These are phyloP conservation scores for Chloroceryle aenea DNA, from an alignment of 2,113 vertebrate genomes.

Conservation along the genomic window DNA sequence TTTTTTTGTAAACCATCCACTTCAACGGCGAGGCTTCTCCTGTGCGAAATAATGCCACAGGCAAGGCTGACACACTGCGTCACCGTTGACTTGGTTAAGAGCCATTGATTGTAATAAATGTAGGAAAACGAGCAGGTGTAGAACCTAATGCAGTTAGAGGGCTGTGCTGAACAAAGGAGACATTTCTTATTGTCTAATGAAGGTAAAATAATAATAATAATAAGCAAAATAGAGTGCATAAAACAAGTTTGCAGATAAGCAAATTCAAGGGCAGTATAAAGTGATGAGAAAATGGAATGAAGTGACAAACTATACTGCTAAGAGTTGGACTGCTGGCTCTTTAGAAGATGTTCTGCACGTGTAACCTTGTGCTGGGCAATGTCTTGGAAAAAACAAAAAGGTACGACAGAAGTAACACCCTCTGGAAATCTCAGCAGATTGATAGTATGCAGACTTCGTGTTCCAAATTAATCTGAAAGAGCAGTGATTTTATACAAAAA, in stretches of 20 bases:
- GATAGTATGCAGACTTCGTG: not conserved
- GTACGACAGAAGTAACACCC: not conserved
- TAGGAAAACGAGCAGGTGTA: not conserved
- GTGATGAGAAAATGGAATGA: not conserved
- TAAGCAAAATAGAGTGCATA: not conserved
- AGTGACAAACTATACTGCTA: not conserved
- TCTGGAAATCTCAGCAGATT: not conserved
- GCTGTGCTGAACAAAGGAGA: not conserved
- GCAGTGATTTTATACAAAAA: not conserved
- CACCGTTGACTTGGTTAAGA: slow-evolving; percentile 29
- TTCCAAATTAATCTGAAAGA: not conserved
- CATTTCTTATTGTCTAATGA: not conserved
- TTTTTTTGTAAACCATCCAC: not conserved
- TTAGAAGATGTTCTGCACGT: not conserved
- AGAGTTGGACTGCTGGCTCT: not conserved
- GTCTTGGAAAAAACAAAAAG: not conserved
- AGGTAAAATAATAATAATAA: not conserved
- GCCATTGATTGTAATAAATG: not conserved
- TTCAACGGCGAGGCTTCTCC: not conserved
- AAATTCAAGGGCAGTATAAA: not conserved
- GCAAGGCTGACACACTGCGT: slow-evolving; percentile 25
- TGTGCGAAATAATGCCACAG: not conserved
- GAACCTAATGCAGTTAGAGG: not conserved
- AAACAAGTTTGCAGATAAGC: not conserved
- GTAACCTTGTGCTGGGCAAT: not conserved